These are phyloP conservation scores for Lithobates pipiens DNA, from an alignment of 2,797 vertebrate species.

Conservation along the genomic window DNA sequence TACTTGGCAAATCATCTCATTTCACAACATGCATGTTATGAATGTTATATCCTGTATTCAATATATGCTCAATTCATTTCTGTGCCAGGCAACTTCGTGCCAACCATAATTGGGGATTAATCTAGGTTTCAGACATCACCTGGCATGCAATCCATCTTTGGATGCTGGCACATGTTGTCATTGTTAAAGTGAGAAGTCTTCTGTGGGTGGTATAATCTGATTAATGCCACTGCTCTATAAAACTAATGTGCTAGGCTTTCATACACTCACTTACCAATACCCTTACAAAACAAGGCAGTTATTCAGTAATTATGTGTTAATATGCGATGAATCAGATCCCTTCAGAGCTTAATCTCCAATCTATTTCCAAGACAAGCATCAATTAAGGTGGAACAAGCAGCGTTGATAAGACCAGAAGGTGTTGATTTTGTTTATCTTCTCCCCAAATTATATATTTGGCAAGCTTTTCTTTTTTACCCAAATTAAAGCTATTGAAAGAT, in stretches of 20 bases:
- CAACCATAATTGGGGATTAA: constrained; percentile 15
- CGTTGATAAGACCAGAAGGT: constrained; percentile 11
- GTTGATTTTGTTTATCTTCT: not conserved
- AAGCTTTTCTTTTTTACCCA: not conserved
- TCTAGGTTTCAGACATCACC: constrained; percentile 21
- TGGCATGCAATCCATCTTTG: not conserved
- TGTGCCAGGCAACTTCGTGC: not conserved
- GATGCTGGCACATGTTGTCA: constrained; percentile 10
- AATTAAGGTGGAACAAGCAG: constrained; percentile 23
- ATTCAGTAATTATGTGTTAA: constrained; percentile 27
- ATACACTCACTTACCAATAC: not conserved
- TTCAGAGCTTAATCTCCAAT: constrained; percentile 13
- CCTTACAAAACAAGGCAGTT: constrained; percentile 13
- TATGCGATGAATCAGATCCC: constrained; percentile 1
- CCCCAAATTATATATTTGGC: not conserved
- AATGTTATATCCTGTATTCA: constrained; percentile 4
- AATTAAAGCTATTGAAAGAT: constrained; percentile 1
- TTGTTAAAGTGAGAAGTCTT: constrained; percentile 17
- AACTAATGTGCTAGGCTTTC: constrained; percentile 3
- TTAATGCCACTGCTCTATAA: constrained; percentile 11
- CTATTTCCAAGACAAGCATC: constrained; percentile 19
- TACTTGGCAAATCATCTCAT: not conserved
- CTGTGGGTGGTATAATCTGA: constrained; percentile 27
- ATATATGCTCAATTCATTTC: not conserved
- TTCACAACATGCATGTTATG: not conserved